Conservation (phyloP, 2,797 vertebrate species). For the Decapterus maruadsi region DNA sequence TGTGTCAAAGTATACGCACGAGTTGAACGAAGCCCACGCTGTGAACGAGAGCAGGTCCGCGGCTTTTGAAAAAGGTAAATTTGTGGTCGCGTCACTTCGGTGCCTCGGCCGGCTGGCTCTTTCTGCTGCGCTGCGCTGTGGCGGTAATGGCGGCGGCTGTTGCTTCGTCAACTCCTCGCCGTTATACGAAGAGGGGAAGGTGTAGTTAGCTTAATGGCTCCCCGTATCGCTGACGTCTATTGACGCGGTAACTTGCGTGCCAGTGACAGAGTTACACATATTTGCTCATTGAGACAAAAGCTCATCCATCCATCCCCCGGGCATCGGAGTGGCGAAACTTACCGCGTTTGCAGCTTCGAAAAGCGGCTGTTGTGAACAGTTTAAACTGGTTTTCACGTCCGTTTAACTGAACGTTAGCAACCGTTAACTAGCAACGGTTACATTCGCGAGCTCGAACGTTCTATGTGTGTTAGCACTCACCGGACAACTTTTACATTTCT, state of each 20-base stretch:
- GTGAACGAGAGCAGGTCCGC: slow-evolving; percentile 67
- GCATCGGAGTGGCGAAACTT: slow-evolving; percentile 35
- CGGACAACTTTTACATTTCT: background rate
- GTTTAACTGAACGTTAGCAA: slow-evolving; percentile 60
- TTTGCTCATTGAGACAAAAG: slow-evolving; percentile 82
- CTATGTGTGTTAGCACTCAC: background rate
- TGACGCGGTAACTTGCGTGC: slow-evolving; percentile 89
- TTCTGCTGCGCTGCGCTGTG: slow-evolving; percentile 41
- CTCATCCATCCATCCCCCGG: slow-evolving; percentile 56
- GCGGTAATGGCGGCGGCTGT: slow-evolving; percentile 83
- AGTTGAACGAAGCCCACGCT: slow-evolving; percentile 64
- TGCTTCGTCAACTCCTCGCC: slow-evolving; percentile 77
- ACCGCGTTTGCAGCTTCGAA: background rate
- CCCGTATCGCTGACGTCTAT: slow-evolving; percentile 90
- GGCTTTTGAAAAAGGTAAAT: slow-evolving; percentile 79
- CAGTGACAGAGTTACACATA: slow-evolving; percentile 87
- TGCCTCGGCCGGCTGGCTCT: slow-evolving; percentile 26
- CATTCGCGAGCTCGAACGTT: slow-evolving; percentile 25
- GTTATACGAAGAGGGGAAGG: slow-evolving; percentile 84
- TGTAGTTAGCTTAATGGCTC: slow-evolving; percentile 87
- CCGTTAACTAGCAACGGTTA: slow-evolving; percentile 45
- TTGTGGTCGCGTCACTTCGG: slow-evolving; percentile 16
- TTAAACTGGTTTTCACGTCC: slow-evolving; percentile 52
- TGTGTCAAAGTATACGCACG: slow-evolving; percentile 51
- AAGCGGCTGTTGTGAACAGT: slow-evolving; percentile 42